A percentile compares a stretch with the other conserved stretches of the same genome.
phyloP scores from a whole-genome alignment of 2,888 invertebrate genomes.

The Aethes cnicana region DNA sequence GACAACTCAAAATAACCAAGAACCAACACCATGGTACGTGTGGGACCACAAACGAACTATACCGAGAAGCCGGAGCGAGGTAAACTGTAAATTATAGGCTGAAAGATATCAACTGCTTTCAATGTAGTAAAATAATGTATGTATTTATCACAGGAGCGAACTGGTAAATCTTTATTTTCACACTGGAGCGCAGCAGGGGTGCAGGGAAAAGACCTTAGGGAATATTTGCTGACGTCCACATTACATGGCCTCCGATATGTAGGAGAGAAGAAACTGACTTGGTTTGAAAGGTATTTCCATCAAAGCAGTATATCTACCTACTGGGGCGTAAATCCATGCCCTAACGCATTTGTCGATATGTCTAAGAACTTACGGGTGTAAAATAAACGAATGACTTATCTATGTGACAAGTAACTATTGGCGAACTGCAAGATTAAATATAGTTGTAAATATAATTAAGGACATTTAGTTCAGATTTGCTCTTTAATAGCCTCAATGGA shows the following conservation, averaged over 20 bases:
- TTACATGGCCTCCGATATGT: conserved; percentile 90
- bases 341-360: too few relatives aligned
- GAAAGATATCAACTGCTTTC: background rate
- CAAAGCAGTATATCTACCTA: too few relatives aligned
- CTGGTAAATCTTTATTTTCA: conserved; percentile 32
- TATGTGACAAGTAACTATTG: too few relatives aligned
- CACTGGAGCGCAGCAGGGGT: conserved; percentile 40
- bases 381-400: too few relatives aligned
- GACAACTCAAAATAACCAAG: conserved; percentile 49
- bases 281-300: conserved; percentile 86
- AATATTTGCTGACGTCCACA: conserved; percentile 86
- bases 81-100: conserved; percentile 34
- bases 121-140: background rate
- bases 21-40: conserved; percentile 59
- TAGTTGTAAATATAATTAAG: too few relatives aligned
- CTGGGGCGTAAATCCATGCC: too few relatives aligned
- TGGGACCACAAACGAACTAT: conserved; percentile 58
- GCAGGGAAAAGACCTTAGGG: conserved; percentile 71
- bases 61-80: conserved; percentile 56
- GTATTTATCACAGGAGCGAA: conserved; percentile 46
- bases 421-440: too few relatives aligned
- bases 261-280: conserved; percentile 85
- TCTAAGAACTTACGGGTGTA: too few relatives aligned
- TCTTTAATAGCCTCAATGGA: too few relatives aligned
- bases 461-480: too few relatives aligned